Evolutionary conservation across 2,888 invertebrate genomes (phyloP), one percentile per base, ranked within the genome.

Genomic region (Limenitis camilla): DNA sequence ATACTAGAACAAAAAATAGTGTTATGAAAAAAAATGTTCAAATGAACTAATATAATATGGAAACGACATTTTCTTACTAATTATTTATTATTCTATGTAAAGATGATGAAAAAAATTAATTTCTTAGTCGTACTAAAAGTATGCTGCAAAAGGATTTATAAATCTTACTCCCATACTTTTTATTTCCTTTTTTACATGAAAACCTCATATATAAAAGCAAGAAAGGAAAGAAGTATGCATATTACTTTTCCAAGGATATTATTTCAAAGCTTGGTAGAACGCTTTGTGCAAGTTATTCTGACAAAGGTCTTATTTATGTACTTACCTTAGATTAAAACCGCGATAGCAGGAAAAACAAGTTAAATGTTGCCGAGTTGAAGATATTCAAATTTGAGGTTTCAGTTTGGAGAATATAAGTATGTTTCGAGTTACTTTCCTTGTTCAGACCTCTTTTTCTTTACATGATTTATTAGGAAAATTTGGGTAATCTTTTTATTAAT

Each of bases 261-360:
- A 47, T 46, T 29, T 40, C 52, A 46, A 56, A 53, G 46, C 43
- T 36, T 32, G 30, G 42, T 41, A 36, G 40, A 43, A 43, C 19
- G 49, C 56, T 52, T 56, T 56, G 56, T 56, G 32, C 35, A 41
- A 38, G 49, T 40, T 44, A 10, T 11, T 38, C 11, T 40, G 39
- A 52, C 46, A 52, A 46, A 49, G 55, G 42, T 52, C 40, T 49
- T 44, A 49, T 49, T 56, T 55, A 43, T 55, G 39, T 38, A 40
- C 45, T 49, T 49, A 49, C 45, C 39, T 45, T 31, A 29, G 32
- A 46, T 40, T 30, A 46, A 52, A 45, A 46, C 42, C 33, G 42
- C 28, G 33, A 44, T 43, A 48, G 39, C 39, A 40, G 45, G 33
- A 49, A 39, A 49, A 54, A 50, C 6, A 39, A 33, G 8, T 9